Conservation (phyloP, 2,113 vertebrate genomes). For the Larimichthys polyactis region DNA sequence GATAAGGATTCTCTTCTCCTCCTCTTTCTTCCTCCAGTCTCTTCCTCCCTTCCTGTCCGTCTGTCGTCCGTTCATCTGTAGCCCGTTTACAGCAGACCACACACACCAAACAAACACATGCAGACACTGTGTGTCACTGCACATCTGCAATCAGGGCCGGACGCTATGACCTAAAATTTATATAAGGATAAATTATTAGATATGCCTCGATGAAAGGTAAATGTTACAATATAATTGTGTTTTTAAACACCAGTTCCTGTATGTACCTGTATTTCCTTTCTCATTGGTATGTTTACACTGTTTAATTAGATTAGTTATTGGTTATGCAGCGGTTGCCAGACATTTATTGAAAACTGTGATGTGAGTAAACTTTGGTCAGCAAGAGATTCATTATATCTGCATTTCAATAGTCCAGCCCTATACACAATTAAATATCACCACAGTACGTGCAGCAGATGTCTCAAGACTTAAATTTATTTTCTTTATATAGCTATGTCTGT, state of each 20-base stretch:
- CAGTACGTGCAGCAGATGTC: not conserved
- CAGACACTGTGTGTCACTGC: not conserved
- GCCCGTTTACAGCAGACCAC: constrained; percentile 48
- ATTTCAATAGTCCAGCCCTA: no score
- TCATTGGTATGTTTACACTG: not conserved
- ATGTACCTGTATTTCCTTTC: not conserved
- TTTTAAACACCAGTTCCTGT: not conserved
- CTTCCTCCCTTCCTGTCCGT: constrained; percentile 59
- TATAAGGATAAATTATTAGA: not conserved
- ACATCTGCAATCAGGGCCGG: not conserved
- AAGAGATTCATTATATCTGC: no score
- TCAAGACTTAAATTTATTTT: not conserved
- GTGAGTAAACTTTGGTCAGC: not conserved
- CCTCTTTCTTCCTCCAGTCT: constrained; percentile 36
- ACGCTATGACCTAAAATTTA: not conserved
- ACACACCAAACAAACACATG: constrained; percentile 57
- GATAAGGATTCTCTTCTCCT: constrained; percentile 50
- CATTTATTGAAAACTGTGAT: not conserved
- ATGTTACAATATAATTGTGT: not conserved
- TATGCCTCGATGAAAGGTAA: not conserved
- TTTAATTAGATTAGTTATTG: not conserved
- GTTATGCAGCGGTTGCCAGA: not conserved
- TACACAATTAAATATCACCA: not conserved
- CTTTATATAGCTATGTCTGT: not conserved
- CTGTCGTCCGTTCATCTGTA: constrained; percentile 51